Evolutionary conservation across 2,797 vertebrate genomes (phyloP).

Genomic region (Pogoniulus pusillus): DNA sequence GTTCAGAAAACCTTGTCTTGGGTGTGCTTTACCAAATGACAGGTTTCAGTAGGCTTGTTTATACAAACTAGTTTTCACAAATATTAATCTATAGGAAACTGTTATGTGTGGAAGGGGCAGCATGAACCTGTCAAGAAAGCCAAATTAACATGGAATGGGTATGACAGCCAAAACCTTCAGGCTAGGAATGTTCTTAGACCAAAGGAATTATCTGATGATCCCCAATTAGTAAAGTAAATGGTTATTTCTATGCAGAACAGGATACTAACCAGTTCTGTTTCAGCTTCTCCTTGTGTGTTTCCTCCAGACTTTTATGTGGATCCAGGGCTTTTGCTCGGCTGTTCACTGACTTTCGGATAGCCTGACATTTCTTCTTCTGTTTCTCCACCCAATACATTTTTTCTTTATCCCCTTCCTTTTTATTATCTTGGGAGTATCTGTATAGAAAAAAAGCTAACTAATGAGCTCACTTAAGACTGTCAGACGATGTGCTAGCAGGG

Average conservation of each 20-base stretch:
- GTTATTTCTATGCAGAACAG: background rate
- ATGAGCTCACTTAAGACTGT: background rate
- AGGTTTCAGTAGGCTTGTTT: background rate
- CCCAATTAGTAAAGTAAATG: background rate
- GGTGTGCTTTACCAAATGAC: background rate
- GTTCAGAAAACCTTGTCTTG: background rate
- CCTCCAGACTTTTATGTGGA: conserved; percentile 87
- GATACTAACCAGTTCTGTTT: conserved; percentile 84
- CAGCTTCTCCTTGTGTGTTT: conserved; percentile 82
- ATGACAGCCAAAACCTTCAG: background rate
- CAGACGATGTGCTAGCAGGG: background rate
- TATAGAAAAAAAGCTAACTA: background rate
- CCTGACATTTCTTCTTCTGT: conserved; percentile 82
- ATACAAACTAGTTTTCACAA: background rate
- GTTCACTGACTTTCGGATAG: conserved; percentile 82
- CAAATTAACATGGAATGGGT: background rate
- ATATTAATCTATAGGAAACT: background rate
- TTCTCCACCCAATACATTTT: conserved; percentile 82
- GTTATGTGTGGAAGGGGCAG: background rate
- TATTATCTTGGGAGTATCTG: conserved; percentile 85
- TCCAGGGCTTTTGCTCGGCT: conserved; percentile 89
- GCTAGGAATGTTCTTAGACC: background rate
- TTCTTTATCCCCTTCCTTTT: conserved; percentile 79
- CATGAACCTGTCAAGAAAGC: background rate
- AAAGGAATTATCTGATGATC: background rate